phyloP scores from a whole-genome alignment of 1,140 invertebrate species.

The Zaprionus africanus region DNA sequence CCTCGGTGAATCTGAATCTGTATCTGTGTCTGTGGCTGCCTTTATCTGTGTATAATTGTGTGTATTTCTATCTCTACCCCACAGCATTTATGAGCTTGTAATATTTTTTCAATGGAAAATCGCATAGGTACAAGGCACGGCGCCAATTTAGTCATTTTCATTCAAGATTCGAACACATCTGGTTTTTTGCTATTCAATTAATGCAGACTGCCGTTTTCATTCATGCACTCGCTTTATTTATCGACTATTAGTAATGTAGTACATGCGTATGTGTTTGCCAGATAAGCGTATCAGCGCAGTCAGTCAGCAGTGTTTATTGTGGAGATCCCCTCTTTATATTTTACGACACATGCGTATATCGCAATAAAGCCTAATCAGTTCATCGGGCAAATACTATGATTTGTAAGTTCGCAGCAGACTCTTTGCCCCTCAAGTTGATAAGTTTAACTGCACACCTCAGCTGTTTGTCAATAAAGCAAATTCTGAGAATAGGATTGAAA shows the following conservation, averaged over 20 bases:
- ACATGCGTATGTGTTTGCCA: background rate
- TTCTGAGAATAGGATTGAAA: background rate
- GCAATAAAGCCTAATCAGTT: background rate
- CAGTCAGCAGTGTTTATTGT: background rate
- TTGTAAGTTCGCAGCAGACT: background rate
- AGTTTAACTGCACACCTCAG: background rate
- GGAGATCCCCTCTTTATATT: background rate
- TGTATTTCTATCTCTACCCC: slow-evolving; percentile 7
- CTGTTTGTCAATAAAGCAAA: background rate
- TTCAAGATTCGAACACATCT: slow-evolving; percentile 35
- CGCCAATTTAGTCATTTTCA: slow-evolving; percentile 53
- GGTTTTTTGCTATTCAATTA: slow-evolving; percentile 50
- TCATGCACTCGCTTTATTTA: slow-evolving; percentile 14
- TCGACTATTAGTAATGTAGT: background rate
- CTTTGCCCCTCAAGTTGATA: background rate
- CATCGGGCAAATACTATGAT: no score
- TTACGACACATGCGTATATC: background rate
- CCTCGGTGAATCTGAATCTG: slow-evolving; percentile 17
- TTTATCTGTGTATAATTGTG: background rate
- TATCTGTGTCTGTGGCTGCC: slow-evolving; percentile 11
- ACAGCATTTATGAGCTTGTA: slow-evolving; percentile 16
- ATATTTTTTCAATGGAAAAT: slow-evolving; percentile 65
- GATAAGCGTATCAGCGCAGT: background rate
- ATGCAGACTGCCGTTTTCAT: slow-evolving; percentile 12
- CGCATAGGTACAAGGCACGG: slow-evolving; percentile 23